Evolutionary conservation across 1,140 invertebrate species (phyloP), one percentile per base, ranked within the genome.

Genomic region (Copidosoma floridanum): DNA sequence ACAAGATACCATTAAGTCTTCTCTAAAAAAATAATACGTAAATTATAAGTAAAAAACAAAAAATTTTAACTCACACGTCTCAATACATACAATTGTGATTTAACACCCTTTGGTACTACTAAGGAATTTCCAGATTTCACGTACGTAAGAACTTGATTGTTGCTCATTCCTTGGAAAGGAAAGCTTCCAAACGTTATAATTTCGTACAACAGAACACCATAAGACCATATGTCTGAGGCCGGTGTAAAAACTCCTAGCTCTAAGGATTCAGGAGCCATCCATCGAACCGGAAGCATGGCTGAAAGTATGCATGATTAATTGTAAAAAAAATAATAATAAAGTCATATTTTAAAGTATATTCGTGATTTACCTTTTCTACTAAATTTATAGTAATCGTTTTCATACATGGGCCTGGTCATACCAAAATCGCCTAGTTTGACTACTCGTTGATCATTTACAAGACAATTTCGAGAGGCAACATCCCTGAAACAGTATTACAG

Each of bases 341-440:
- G 37, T 14, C 38, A 1, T 24, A 16, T 37, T 16, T n/a, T 21
- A 0, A 41, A n/a, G n/a, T n/a, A n/a, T n/a, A n/a, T n/a, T n/a
- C n/a, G n/a, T n/a, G n/a, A 38, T 38, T 68, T 75, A 87, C 87
- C 93, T 74, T 90, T 90, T 23, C 92, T 85, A 70, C 88, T 92
- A 65, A 94, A 93, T 60, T 88, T 85, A 70, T 93, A 93, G 73
- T 95, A 95, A 71, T 95, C 92, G 56, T 89, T 91, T 65, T 93
- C 92, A 74, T 89, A 93, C 74, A 94, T 89, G 4, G 91, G 86
- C 24, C 93, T 82, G 5, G 92, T 91, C 93, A 97, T 95, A 20
- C 94, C 94, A 77, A 97, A 96, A 77, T 97, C 94, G 3, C 90
- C 92, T 12, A 97, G 84, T 76, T 96, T 96, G 2, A 95, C 89